A percentile compares a stretch with the other conserved stretches of the same genome.
Conservation (phyloP, 2,888 invertebrate species). For the Microchrysa polita region DNA sequence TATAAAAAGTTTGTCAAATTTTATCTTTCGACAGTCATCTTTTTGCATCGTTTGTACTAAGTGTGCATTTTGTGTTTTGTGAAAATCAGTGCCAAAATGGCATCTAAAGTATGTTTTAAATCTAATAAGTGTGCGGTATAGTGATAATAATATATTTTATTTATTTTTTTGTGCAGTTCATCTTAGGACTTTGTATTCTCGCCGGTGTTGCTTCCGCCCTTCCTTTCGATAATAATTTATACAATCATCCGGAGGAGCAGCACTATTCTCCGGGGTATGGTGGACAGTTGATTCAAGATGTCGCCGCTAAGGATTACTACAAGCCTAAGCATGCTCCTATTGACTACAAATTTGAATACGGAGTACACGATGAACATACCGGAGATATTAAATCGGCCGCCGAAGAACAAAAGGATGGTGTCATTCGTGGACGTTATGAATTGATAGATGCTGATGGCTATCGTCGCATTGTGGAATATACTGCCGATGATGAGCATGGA, state of each 20-base stretch:
- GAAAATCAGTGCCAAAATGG: background rate
- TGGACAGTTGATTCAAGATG: background rate
- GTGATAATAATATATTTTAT: background rate
- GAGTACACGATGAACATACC: conserved; percentile 60
- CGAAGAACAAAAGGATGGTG: conserved; percentile 62
- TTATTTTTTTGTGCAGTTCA: background rate
- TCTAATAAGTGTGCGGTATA: background rate
- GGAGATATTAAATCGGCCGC: conserved; percentile 63
- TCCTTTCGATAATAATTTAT: background rate
- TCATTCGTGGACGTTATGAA: conserved; percentile 63
- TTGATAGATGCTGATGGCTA: conserved; percentile 63
- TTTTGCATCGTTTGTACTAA: conserved; percentile 2
- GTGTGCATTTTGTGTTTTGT: no score
- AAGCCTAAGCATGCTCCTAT: conserved; percentile 54
- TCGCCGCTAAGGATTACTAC: background rate
- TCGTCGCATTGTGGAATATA: conserved; percentile 63
- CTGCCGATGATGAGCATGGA: conserved; percentile 63
- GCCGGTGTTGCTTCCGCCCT: background rate
- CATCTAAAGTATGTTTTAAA: conserved; percentile 5
- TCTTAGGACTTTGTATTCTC: background rate
- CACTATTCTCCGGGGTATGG: background rate
- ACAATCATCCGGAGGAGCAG: background rate
- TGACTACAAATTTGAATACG: conserved; percentile 59
- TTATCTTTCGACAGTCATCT: background rate
- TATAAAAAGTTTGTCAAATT: conserved; percentile 24